phyloP scores from a whole-genome alignment of 30 jellyfish, hydroid and myxozoan species.

The Rhopilema esculentum region DNA sequence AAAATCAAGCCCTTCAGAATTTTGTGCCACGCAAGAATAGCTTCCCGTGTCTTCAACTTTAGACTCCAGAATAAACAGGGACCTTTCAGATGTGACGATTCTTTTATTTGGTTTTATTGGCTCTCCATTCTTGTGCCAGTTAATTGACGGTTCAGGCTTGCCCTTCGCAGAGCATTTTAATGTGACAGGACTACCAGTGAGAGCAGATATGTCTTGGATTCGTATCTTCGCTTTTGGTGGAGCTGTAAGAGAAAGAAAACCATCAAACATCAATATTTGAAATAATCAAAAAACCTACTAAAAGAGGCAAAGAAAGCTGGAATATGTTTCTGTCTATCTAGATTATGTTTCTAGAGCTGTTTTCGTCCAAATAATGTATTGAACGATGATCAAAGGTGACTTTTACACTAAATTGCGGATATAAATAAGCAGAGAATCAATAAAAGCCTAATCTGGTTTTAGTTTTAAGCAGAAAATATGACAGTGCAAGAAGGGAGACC shows the following conservation, averaged over 20 bases:
- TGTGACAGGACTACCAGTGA: slow-evolving; percentile 76
- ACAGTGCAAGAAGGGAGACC: too few species aligned
- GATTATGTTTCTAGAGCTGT: too few species aligned
- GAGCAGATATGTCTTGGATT: slow-evolving; percentile 40
- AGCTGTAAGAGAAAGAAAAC: slow-evolving; percentile 23
- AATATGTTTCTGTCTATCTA: too few species aligned
- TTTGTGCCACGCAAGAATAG: slow-evolving; percentile 76
- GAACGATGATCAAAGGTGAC: too few species aligned
- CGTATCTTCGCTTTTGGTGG: slow-evolving; percentile 72
- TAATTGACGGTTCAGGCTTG: slow-evolving; percentile 75
- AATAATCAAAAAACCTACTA: not conserved
- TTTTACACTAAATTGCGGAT: too few species aligned
- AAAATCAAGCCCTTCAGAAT: slow-evolving; percentile 65
- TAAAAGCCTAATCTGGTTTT: too few species aligned
- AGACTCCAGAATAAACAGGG: slow-evolving; percentile 64
- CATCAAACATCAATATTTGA: not conserved
- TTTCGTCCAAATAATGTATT: too few species aligned
- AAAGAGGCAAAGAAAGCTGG: not conserved
- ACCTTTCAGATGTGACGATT: slow-evolving; percentile 45
- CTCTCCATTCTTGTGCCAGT: slow-evolving; percentile 74
- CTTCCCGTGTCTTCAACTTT: slow-evolving; percentile 81
- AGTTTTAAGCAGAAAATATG: too few species aligned
- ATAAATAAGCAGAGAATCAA: too few species aligned
- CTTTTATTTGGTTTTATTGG: slow-evolving; percentile 35
- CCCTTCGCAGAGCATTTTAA: slow-evolving; percentile 79